phyloP scores from a whole-genome alignment of 1,140 invertebrate species.

The Drosophila azteca region DNA sequence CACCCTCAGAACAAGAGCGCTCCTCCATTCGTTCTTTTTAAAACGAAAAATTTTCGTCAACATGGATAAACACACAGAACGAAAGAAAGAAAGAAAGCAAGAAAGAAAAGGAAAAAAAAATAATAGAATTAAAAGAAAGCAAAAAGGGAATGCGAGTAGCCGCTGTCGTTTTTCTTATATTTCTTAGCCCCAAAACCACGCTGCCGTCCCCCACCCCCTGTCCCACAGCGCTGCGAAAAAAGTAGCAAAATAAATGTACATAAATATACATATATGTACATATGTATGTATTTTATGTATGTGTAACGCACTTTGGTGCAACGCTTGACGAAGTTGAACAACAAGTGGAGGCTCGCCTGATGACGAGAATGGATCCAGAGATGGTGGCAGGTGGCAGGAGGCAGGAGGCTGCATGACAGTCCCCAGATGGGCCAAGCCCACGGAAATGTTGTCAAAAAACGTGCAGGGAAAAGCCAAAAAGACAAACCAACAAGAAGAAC shows the following conservation, averaged over 20 bases:
- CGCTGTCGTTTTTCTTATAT: conserved; percentile 72
- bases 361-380: background rate
- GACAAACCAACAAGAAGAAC: conserved; percentile 4
- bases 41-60: conserved; percentile 54
- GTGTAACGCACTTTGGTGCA: conserved; percentile 73
- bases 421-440: conserved; percentile 34
- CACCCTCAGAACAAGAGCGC: background rate
- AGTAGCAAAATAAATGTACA: conserved; percentile 26
- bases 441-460: conserved; percentile 56
- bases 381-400: background rate
- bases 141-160: conserved; percentile 39
- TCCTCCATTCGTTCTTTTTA: conserved; percentile 33
- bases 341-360: conserved; percentile 16
- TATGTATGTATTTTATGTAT: conserved; percentile 3
- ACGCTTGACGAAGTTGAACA: conserved; percentile 65
- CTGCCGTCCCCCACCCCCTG: too few relatives aligned
- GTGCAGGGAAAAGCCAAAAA: conserved; percentile 6
- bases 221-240: conserved; percentile 7
- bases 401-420: conserved; percentile 20
- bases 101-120: conserved; percentile 14
- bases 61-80: conserved; percentile 31
- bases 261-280: background rate
- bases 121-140: conserved; percentile 28
- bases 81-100: conserved; percentile 1
- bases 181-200: conserved; percentile 29